Evolutionary conservation across 2,888 invertebrate species (phyloP).

Genomic region (Kuschelorhynchus macadamiae): DNA sequence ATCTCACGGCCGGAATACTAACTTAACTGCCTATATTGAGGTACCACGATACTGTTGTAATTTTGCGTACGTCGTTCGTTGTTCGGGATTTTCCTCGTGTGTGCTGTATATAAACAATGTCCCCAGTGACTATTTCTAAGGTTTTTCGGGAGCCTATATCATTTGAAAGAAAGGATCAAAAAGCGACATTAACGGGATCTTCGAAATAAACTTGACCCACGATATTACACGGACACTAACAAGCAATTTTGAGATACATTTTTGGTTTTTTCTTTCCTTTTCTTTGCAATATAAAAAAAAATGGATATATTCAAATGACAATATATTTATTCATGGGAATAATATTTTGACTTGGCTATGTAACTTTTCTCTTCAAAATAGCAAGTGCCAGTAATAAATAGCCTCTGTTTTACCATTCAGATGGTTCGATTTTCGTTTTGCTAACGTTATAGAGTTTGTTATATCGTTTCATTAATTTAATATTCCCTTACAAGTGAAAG

Average conservation of each 20-base stretch:
- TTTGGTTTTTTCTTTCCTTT: constrained; percentile 21
- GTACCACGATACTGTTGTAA: no score
- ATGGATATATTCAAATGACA: constrained; percentile 11
- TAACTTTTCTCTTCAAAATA: background rate
- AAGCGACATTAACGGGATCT: constrained; percentile 1
- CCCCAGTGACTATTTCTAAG: constrained; percentile 1
- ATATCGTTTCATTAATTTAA: background rate
- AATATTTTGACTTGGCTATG: background rate
- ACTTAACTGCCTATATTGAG: no score
- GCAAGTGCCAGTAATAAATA: no score
- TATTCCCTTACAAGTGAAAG: background rate
- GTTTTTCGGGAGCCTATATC: constrained; percentile 4
- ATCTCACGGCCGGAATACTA: no score
- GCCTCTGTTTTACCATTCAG: background rate
- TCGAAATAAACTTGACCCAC: background rate
- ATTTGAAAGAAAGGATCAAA: constrained; percentile 18
- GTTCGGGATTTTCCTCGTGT: background rate
- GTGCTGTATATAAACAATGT: background rate
- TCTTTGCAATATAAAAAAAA: constrained; percentile 3
- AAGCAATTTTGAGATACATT: background rate
- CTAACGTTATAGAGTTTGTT: background rate
- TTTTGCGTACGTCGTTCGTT: background rate
- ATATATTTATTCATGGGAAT: background rate
- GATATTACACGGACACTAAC: constrained; percentile 15
- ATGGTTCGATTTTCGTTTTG: background rate